phyloP scores from a whole-genome alignment of 2,113 vertebrate species.

The Cervus canadensis region DNA sequence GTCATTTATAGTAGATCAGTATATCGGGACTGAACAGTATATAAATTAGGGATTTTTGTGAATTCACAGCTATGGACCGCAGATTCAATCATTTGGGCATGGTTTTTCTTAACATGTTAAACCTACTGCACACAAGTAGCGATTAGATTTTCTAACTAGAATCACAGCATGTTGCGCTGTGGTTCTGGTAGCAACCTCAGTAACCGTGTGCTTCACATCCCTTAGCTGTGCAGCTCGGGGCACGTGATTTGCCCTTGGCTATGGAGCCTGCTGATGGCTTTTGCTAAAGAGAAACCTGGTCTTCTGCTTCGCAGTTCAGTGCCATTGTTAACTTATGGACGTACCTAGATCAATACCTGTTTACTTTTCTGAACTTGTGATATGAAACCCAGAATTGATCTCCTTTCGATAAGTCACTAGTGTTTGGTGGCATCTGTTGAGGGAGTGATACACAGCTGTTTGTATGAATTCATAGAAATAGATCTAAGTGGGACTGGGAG shows the following conservation, averaged over 20 bases:
- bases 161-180: too few relatives aligned
- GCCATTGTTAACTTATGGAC: background rate
- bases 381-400: background rate
- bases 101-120: background rate
- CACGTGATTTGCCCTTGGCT: background rate
- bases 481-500: background rate
- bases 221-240: background rate
- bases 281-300: background rate
- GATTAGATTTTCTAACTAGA: background rate
- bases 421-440: background rate
- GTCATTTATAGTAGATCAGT: background rate
- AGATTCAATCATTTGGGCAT: background rate
- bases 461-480: background rate
- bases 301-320: background rate
- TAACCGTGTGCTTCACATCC: accelerated
- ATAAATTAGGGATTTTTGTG: background rate
- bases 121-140: background rate
- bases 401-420: background rate
- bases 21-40: background rate
- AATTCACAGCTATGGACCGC: background rate
- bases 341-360: background rate
- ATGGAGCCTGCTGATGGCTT: background rate
- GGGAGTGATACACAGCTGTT: background rate
- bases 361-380: background rate
- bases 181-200: too few relatives aligned